These are phyloP conservation scores for Bemisia tabaci DNA, from an alignment of 1,140 invertebrate species.

Conservation along the genomic window DNA sequence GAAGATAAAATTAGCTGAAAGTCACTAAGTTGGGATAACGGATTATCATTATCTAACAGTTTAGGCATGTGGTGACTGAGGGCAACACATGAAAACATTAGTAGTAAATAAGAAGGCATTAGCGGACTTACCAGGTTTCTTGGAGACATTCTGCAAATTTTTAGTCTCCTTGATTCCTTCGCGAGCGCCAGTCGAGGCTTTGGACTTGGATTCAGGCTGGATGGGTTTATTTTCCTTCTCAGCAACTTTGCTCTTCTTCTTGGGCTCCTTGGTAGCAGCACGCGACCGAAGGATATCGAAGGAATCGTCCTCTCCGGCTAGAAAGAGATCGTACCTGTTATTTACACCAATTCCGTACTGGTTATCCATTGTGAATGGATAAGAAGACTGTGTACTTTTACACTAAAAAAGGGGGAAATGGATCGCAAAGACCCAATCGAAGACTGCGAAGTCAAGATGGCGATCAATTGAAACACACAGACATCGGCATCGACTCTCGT, in stretches of 20 bases:
- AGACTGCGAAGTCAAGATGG: background rate
- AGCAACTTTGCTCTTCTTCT: constrained; percentile 66
- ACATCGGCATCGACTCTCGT: background rate
- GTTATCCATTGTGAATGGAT: constrained; percentile 58
- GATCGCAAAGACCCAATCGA: background rate
- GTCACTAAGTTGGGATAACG: too few relatives aligned
- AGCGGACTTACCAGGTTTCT: background rate
- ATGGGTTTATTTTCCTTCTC: constrained; percentile 77
- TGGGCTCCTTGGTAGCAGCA: constrained; percentile 61
- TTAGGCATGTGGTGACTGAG: background rate
- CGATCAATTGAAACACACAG: background rate
- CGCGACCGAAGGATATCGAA: constrained; percentile 69
- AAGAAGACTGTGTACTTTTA: background rate
- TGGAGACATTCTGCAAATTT: constrained; percentile 37
- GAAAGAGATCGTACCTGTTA: constrained; percentile 84
- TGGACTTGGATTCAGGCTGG: constrained; percentile 37
- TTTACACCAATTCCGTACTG: constrained; percentile 75
- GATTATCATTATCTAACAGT: too few relatives aligned
- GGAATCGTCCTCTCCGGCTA: constrained; percentile 62
- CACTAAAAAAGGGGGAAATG: background rate
- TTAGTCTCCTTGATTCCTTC: constrained; percentile 53
- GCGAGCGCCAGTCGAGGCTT: constrained; percentile 33
- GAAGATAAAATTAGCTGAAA: too few relatives aligned
- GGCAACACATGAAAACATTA: background rate
- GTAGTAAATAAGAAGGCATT: background rate